Percentiles rank a stretch among this genome's conserved stretches.
These are phyloP conservation scores for Corvus moneduloides DNA, from an alignment of 2,113 vertebrate species.

Conservation along the genomic window DNA sequence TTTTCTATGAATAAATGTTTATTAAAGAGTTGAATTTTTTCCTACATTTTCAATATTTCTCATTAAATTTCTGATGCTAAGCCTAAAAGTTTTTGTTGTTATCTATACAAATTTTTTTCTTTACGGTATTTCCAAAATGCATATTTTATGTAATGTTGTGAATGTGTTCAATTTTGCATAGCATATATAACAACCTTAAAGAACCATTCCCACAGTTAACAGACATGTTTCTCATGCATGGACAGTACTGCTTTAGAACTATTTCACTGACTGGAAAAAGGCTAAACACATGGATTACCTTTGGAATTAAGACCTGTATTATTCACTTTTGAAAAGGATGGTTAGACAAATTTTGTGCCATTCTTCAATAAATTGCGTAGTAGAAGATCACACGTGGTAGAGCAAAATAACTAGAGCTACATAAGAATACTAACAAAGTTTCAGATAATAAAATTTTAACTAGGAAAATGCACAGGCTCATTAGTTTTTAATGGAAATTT, in stretches of 20 bases:
- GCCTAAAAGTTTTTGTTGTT: neutral
- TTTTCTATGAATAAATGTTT: conserved; percentile 33
- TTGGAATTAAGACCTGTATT: neutral
- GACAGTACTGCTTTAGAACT: neutral
- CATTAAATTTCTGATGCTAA: neutral
- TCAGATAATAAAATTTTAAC: neutral
- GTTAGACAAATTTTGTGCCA: neutral
- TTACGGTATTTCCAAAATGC: neutral
- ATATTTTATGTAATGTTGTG: neutral
- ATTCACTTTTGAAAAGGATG: neutral
- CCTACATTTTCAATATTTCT: neutral
- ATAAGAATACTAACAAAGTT: neutral
- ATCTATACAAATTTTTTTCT: neutral
- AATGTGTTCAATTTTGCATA: neutral
- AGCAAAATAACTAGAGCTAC: neutral
- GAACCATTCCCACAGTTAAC: neutral
- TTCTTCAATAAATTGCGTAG: neutral
- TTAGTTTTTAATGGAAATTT: neutral
- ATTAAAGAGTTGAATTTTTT: neutral
- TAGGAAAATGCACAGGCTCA: neutral
- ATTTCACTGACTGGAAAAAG: neutral
- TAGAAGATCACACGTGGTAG: neutral
- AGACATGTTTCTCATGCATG: neutral
- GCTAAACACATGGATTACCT: neutral
- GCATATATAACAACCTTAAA: neutral